These are phyloP conservation scores for Halcyon leucocephala DNA, from an alignment of 2,797 vertebrate species.

Conservation along the genomic window DNA sequence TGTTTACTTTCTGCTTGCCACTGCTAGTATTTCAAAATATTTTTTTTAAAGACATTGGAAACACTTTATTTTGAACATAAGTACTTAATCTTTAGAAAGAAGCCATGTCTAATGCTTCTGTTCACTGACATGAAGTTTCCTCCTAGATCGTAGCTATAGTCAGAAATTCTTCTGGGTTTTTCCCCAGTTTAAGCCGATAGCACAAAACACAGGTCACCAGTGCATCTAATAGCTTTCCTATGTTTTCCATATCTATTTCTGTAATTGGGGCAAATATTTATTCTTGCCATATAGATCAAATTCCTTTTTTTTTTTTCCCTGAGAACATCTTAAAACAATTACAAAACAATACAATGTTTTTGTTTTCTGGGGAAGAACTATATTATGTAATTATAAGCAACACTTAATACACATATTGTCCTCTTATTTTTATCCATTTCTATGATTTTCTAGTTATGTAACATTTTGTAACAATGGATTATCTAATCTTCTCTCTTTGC, in stretches of 20 bases:
- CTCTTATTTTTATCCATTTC: not conserved
- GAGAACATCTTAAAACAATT: not conserved
- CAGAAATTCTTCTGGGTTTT: not conserved
- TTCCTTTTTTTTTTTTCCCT: not conserved
- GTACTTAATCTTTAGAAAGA: not conserved
- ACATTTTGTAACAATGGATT: not conserved
- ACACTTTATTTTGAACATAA: not conserved
- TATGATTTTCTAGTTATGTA: not conserved
- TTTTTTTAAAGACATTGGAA: not conserved
- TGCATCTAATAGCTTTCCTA: not conserved
- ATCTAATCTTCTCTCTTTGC: not conserved
- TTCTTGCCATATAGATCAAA: not conserved
- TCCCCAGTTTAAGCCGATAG: not conserved
- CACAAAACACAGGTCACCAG: not conserved
- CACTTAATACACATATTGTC: not conserved
- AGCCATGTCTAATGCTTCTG: not conserved
- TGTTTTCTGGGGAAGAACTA: not conserved
- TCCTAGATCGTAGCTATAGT: not conserved
- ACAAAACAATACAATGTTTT: not conserved
- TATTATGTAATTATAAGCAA: not conserved
- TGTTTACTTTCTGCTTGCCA: not conserved
- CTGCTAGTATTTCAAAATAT: not conserved
- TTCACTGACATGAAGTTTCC: not conserved
- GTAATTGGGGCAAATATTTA: not conserved
- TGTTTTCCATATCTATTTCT: not conserved